These are phyloP conservation scores for Podarcis raffonei DNA, from an alignment of 2,113 vertebrate genomes.

Conservation along the genomic window DNA sequence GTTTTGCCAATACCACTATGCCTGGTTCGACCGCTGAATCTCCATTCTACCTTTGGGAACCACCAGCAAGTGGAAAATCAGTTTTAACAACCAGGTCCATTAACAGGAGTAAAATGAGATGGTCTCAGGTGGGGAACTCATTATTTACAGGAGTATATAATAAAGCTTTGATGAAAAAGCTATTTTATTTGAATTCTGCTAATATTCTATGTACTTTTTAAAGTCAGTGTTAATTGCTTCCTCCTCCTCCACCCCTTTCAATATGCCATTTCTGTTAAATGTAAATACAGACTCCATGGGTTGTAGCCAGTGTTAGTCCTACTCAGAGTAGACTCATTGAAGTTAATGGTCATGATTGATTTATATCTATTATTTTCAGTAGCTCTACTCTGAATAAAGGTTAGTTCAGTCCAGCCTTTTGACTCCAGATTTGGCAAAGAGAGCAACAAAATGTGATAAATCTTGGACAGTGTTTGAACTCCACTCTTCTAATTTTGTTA, in stretches of 20 bases:
- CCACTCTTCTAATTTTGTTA: background rate
- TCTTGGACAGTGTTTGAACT: background rate
- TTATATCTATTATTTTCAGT: no score
- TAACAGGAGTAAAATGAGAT: slow-evolving; percentile 78
- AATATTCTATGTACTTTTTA: background rate
- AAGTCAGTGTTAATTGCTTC: background rate
- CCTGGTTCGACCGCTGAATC: slow-evolving; percentile 77
- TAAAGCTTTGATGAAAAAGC: background rate
- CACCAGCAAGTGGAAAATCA: slow-evolving; percentile 65
- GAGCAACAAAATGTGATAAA: background rate
- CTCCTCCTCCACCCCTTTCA: background rate
- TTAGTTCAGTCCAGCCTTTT: no score
- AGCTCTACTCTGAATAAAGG: no score
- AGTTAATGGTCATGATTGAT: no score
- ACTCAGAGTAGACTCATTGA: no score
- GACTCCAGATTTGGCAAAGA: no score
- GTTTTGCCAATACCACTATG: slow-evolving; percentile 70
- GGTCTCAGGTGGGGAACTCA: slow-evolving; percentile 81
- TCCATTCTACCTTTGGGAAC: slow-evolving; percentile 83
- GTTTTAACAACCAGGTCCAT: slow-evolving; percentile 70
- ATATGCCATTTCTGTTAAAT: background rate
- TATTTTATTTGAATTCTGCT: background rate
- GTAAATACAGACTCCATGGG: background rate
- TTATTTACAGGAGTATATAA: background rate
- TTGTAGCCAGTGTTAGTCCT: no score